phyloP scores from a whole-genome alignment of 2,888 invertebrate species.

The Leucophenga montana region DNA sequence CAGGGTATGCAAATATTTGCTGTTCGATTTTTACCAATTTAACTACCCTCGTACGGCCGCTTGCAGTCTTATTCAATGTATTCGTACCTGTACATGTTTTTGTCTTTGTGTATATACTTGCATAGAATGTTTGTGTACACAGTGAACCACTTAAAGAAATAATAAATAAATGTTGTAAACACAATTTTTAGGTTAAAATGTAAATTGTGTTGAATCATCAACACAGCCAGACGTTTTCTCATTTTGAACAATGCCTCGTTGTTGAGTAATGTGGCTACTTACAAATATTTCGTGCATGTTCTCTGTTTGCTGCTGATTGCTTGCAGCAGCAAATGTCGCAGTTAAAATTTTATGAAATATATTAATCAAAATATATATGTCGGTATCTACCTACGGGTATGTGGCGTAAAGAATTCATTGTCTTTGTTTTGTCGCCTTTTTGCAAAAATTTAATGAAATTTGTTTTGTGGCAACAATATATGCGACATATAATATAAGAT shows the following conservation, averaged over 20 bases:
- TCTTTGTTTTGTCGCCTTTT: neutral
- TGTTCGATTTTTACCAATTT: neutral
- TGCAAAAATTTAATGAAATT: neutral
- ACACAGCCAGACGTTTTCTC: slow-evolving; percentile 42
- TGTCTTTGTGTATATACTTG: too few species aligned
- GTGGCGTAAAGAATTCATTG: neutral
- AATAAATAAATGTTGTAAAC: slow-evolving; percentile 43
- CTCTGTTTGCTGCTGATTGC: neutral
- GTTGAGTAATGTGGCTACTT: too few species aligned
- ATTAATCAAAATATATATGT: too few species aligned
- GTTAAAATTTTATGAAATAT: neutral
- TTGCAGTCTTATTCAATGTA: too few species aligned
- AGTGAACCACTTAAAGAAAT: slow-evolving; percentile 10
- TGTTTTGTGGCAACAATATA: too few species aligned
- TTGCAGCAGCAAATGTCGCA: neutral
- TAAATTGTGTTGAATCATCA: slow-evolving; percentile 56
- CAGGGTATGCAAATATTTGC: too few species aligned
- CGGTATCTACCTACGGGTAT: too few species aligned
- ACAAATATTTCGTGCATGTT: too few species aligned
- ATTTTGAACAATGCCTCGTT: too few species aligned
- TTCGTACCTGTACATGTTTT: neutral
- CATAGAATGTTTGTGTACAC: neutral
- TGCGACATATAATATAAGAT: too few species aligned
- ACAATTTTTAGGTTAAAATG: slow-evolving; percentile 56
- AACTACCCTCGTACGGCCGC: neutral